Percentiles rank a stretch among this genome's conserved stretches.
These are phyloP conservation scores for Xylocampa areola DNA, from an alignment of 2,888 invertebrate genomes.

Conservation along the genomic window DNA sequence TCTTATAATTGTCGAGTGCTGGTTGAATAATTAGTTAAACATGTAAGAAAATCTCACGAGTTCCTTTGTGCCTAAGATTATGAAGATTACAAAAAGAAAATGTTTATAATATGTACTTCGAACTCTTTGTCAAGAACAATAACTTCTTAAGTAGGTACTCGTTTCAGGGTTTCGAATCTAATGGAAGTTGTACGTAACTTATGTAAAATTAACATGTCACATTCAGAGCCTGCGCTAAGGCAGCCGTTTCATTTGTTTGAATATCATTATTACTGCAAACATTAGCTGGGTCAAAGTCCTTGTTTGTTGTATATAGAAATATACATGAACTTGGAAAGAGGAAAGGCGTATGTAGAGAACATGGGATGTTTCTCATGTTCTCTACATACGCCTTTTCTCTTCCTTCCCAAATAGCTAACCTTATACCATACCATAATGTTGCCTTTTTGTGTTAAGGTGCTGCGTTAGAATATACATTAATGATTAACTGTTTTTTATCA, in stretches of 20 bases:
- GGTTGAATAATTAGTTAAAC: conserved; percentile 31
- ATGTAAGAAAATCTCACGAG: conserved; percentile 50
- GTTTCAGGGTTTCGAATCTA: conserved; percentile 16
- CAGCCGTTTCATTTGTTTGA: conserved; percentile 43
- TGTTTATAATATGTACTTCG: conserved; percentile 18
- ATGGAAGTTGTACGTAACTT: conserved; percentile 15
- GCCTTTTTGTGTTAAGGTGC: no score
- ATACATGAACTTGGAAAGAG: background rate
- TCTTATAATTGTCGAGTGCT: conserved; percentile 35
- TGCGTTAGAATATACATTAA: no score
- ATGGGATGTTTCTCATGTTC: background rate
- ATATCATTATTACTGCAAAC: conserved; percentile 46
- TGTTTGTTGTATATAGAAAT: conserved; percentile 6
- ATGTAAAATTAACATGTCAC: conserved; percentile 40
- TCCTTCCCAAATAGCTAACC: no score
- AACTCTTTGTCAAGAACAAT: conserved; percentile 16
- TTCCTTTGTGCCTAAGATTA: conserved; percentile 48
- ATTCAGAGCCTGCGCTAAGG: conserved; percentile 25
- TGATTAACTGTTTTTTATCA: no score
- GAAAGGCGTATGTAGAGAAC: background rate
- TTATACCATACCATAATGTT: no score
- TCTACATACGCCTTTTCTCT: no score
- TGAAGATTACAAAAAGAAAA: conserved; percentile 35
- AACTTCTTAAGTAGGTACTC: conserved; percentile 16
- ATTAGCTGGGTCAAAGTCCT: conserved; percentile 19